Percentiles rank a stretch among this genome's conserved stretches.
Conservation (phyloP, 92 coral and sea anemone species). For the Bergia puertoricense region DNA sequence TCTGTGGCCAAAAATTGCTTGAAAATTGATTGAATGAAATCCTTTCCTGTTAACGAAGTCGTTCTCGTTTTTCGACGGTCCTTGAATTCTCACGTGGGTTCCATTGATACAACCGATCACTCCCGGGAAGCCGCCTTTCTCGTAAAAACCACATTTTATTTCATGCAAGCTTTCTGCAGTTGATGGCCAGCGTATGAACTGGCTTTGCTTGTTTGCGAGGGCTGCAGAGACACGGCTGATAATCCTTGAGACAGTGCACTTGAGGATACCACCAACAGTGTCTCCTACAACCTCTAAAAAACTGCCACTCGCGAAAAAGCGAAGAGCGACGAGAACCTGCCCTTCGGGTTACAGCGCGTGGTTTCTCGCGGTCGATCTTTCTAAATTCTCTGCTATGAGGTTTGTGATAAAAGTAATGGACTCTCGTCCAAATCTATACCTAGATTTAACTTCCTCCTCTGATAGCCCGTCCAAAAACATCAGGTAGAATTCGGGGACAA, state of each 20-base stretch:
- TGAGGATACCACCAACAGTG: neutral
- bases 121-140: conserved; percentile 18
- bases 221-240: conserved; percentile 2
- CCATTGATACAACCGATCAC: conserved; percentile 12
- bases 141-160: neutral
- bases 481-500: too few species aligned
- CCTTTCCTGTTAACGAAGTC: conserved; percentile 23
- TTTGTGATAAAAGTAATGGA: neutral
- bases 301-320: conserved; percentile 14
- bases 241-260: neutral
- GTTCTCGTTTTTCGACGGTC: neutral
- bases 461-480: neutral
- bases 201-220: neutral
- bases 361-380: neutral
- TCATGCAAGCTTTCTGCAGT: neutral
- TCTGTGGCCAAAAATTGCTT: conserved; percentile 7
- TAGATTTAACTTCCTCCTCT: neutral
- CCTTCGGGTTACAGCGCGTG: neutral
- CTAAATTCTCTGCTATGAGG: neutral
- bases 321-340: neutral
- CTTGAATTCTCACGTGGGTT: conserved; percentile 2
- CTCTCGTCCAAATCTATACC: neutral
- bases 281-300: conserved; percentile 18
- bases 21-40: conserved; percentile 3
- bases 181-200: neutral